Evolutionary conservation across 2,113 vertebrate species (phyloP).

Genomic region (Castor canadensis): DNA sequence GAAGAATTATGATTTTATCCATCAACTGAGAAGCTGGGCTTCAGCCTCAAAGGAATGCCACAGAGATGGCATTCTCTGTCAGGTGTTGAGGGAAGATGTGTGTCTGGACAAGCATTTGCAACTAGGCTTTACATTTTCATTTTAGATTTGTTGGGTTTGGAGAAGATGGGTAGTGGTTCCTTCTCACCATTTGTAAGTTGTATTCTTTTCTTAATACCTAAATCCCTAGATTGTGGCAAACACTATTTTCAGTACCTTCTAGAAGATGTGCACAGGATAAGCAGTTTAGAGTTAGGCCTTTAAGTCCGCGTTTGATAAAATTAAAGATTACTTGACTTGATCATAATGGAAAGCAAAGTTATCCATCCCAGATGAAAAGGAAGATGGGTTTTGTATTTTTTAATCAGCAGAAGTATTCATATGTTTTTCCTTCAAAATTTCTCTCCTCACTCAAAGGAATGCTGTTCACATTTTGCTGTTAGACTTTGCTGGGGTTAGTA

Average conservation of each 20-base stretch:
- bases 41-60: not conserved
- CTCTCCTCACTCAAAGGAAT: not conserved
- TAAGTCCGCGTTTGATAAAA: not conserved
- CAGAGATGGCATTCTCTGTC: not conserved
- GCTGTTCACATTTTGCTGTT: not conserved
- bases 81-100: slow-evolving; percentile 20
- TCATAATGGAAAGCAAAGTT: not conserved
- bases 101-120: slow-evolving; percentile 4
- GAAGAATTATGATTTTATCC: slow-evolving; percentile 15
- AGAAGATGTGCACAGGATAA: not conserved
- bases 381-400: slow-evolving; percentile 14
- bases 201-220: not conserved
- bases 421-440: not conserved
- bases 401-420: not conserved
- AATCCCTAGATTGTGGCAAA: not conserved
- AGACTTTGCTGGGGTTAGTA: not conserved
- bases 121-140: slow-evolving; percentile 9
- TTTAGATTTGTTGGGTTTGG: not conserved
- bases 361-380: not conserved
- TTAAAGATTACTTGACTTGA: not conserved
- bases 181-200: not conserved
- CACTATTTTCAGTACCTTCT: not conserved
- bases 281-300: not conserved
- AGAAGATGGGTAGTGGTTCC: not conserved
- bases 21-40: not conserved